Conservation (phyloP, 2,888 invertebrate genomes). For the Tuberolachnus salignus region DNA sequence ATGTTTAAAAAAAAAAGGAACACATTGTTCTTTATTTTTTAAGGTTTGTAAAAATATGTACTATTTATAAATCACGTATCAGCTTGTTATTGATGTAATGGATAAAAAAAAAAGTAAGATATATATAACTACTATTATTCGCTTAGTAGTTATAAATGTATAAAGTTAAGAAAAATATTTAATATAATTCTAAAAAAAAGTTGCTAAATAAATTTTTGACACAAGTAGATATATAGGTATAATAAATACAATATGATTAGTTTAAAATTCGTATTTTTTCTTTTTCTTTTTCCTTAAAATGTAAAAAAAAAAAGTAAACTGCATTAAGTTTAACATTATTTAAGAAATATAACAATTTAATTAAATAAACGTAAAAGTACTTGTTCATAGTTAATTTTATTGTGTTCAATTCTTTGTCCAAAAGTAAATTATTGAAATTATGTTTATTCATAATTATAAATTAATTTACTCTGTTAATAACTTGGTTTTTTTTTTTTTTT, state of each 20-base stretch:
- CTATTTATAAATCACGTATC: conserved; percentile 24
- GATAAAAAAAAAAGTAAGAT: conserved; percentile 14
- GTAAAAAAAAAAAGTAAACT: background rate
- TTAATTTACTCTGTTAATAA: background rate
- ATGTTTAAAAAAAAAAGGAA: conserved; percentile 36
- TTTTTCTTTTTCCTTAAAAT: background rate
- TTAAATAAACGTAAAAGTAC: background rate
- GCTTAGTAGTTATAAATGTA: background rate
- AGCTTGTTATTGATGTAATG: background rate
- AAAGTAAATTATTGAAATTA: conserved; percentile 6
- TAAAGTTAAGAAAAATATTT: conserved; percentile 14
- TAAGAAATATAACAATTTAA: background rate
- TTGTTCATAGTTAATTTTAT: conserved; percentile 1
- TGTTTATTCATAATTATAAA: background rate
- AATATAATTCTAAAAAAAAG: background rate
- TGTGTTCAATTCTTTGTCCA: conserved; percentile 14
- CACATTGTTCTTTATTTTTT: conserved; percentile 38
- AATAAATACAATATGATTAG: conserved; percentile 11
- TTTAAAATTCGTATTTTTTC: background rate
- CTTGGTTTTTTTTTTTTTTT: background rate
- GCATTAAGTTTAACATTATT: conserved; percentile 7
- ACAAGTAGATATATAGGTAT: conserved; percentile 13
- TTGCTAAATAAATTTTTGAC: conserved; percentile 12
- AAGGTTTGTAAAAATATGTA: conserved; percentile 22
- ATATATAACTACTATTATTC: background rate